phyloP scores from a whole-genome alignment of 2,113 vertebrate genomes.

The Bostrychus sinensis region DNA sequence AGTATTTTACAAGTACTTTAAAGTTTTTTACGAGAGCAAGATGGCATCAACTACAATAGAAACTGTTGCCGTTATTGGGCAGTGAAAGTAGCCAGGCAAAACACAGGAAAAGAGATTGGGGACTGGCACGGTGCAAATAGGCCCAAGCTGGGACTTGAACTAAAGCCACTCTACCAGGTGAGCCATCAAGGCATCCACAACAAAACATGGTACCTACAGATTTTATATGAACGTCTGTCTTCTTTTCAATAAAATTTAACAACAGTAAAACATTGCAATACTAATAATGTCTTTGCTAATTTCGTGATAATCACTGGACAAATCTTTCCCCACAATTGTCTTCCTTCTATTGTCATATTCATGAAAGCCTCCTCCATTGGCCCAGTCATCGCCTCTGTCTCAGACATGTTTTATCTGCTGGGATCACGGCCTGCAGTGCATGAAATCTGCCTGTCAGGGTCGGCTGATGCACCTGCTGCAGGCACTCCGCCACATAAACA shows the following conservation, averaged over 20 bases:
- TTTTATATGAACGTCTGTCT: too few species aligned
- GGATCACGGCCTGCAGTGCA: slow-evolving; percentile 59
- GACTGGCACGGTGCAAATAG: too few species aligned
- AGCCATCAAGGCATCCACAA: too few species aligned
- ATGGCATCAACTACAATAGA: neutral
- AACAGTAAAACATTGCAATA: too few species aligned
- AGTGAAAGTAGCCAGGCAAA: neutral
- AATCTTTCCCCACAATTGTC: slow-evolving; percentile 38
- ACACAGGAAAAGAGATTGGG: too few species aligned
- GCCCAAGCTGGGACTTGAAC: too few species aligned
- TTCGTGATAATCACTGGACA: slow-evolving; percentile 24
- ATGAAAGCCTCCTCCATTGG: slow-evolving; percentile 40
- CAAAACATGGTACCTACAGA: too few species aligned
- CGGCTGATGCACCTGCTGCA: slow-evolving; percentile 61
- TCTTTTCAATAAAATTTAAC: too few species aligned
- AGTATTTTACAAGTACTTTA: neutral
- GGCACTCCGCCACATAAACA: slow-evolving; percentile 14
- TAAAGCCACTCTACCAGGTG: too few species aligned
- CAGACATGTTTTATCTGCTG: slow-evolving; percentile 57
- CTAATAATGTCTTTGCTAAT: neutral
- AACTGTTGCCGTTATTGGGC: too few species aligned
- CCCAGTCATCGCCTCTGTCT: slow-evolving; percentile 56
- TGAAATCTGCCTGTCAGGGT: slow-evolving; percentile 76
- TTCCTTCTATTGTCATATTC: slow-evolving; percentile 34
- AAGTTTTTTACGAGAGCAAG: neutral